Percentiles rank a stretch among this genome's conserved stretches.
These are phyloP conservation scores for Craterocephalus amniculus DNA, from an alignment of 2,797 vertebrate species.

Conservation along the genomic window DNA sequence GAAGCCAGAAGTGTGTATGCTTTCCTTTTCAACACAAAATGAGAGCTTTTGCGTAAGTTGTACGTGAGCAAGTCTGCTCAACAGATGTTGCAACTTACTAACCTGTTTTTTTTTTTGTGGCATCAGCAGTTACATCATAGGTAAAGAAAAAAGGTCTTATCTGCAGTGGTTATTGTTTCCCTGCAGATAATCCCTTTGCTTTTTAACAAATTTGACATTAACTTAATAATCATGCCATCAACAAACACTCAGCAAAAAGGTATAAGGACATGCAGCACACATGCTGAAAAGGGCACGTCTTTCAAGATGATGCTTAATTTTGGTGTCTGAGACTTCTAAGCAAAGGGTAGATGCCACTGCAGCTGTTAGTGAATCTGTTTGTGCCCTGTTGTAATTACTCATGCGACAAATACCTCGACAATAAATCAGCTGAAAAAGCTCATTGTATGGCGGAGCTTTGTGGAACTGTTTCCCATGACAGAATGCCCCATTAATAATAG, in stretches of 20 bases:
- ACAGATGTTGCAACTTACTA: conserved; percentile 42
- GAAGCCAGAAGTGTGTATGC: conserved; percentile 62
- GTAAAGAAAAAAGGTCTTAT: conserved; percentile 38
- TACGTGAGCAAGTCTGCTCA: conserved; percentile 31
- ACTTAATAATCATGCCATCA: conserved; percentile 1
- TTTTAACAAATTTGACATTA: conserved; percentile 9
- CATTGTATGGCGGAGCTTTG: not conserved
- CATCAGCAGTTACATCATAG: conserved; percentile 40
- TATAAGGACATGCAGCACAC: not conserved
- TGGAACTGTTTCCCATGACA: conserved; percentile 33
- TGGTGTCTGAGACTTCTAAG: not conserved
- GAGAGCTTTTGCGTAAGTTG: conserved; percentile 6
- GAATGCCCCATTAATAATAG: conserved; percentile 34
- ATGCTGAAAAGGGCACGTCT: not conserved
- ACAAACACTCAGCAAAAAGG: not conserved
- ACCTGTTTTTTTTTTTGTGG: conserved; percentile 8
- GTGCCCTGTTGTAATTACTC: conserved; percentile 2
- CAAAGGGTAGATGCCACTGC: not conserved
- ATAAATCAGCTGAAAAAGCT: conserved; percentile 28
- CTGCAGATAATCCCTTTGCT: conserved; percentile 35
- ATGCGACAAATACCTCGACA: conserved; percentile 12
- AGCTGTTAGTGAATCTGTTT: not conserved
- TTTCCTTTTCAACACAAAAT: conserved; percentile 58
- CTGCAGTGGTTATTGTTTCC: conserved; percentile 16
- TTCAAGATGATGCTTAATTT: not conserved